Base-by-base conservation (phyloP, 1,140 invertebrate species). In the Philotrypesis tridentata region DNA sequence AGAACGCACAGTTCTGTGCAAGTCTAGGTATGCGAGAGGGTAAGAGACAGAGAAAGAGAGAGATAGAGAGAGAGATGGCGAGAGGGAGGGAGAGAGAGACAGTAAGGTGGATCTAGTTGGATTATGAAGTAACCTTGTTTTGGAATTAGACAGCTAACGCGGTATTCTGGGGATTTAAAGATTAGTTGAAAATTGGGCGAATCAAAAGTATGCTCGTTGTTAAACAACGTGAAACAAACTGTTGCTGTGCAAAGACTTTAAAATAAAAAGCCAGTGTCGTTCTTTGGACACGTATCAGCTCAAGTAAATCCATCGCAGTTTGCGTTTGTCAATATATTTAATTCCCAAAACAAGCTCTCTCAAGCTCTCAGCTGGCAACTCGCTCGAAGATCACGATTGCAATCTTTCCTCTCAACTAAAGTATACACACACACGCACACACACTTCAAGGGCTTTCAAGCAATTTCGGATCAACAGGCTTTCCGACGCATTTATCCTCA, bases 91-190 rank as follows among this genome's bases (percentile, higher is more conserved):
- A 9, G 4, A 5, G 55, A 75, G 55, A 37, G 33, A 75, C 29
- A 63, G 55, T 75, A 61, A 63, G 55, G 7, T 29, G 55, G 55
- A 75, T 61, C 55, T 33, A 21, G 73, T 63, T 61, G 73, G 60
- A 75, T 75, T 75, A 75, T 31, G 55, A 63, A 75, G 55, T 75
- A 75, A 75, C 29, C 73, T 75, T 37, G 55, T 63, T 61, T 55
- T 17, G n/a, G 55, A 33, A 63, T 75, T 37, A 23, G 29, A 75
- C 40, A 23, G 31, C 17, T 21, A 3, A 55, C 25, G 25, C 17
- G 40, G 43, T 23, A 73, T 48, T 25, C 70, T 0, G 21, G 17
- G 3, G 43, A 40, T 3, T 40, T 21, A 1, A 72, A 23, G n/a
- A n/a, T n/a, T n/a, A n/a, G n/a, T n/a, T n/a, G n/a, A n/a, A n/a